Evolutionary conservation across 2,113 vertebrate species (phyloP).

Genomic region (Ophiodon elongatus): DNA sequence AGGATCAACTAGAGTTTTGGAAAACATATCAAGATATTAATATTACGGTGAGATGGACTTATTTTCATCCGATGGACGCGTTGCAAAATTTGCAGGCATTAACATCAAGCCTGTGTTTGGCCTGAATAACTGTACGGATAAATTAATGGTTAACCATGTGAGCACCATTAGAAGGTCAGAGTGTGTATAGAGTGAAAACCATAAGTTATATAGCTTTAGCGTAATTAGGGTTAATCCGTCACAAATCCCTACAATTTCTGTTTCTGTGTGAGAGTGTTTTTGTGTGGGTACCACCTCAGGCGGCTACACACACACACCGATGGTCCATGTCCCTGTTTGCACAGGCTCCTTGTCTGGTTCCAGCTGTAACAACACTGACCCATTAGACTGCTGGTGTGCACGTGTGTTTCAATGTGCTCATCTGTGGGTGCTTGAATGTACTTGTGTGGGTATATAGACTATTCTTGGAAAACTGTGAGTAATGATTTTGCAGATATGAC

Average conservation of each 20-base stretch:
- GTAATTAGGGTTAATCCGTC: slow-evolving; percentile 60
- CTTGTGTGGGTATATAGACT: slow-evolving; percentile 52
- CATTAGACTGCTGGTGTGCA: slow-evolving; percentile 48
- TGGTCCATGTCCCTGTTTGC: slow-evolving; percentile 63
- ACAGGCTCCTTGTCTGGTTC: slow-evolving; percentile 62
- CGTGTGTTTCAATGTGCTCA: slow-evolving; percentile 52
- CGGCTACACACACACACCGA: slow-evolving; percentile 29
- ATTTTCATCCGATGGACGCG: neutral
- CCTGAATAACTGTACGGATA: neutral
- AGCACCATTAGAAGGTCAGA: slow-evolving; percentile 18
- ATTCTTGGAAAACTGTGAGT: slow-evolving; percentile 55
- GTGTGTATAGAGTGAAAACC: slow-evolving; percentile 35
- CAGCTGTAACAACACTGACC: slow-evolving; percentile 78
- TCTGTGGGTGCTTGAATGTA: slow-evolving; percentile 46
- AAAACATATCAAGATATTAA: slow-evolving; percentile 50
- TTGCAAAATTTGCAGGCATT: neutral
- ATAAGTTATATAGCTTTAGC: slow-evolving; percentile 33
- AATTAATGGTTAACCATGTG: slow-evolving; percentile 17
- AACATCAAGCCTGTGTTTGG: slow-evolving; percentile 17
- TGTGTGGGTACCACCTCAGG: slow-evolving; percentile 18
- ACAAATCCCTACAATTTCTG: slow-evolving; percentile 35
- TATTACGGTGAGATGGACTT: slow-evolving; percentile 35
- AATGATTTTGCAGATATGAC: slow-evolving; percentile 52
- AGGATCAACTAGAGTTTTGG: slow-evolving; percentile 64
- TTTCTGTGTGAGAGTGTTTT: slow-evolving; percentile 6